Conservation (phyloP, 2,888 invertebrate genomes). For the Cremastobaeus sp. region DNA sequence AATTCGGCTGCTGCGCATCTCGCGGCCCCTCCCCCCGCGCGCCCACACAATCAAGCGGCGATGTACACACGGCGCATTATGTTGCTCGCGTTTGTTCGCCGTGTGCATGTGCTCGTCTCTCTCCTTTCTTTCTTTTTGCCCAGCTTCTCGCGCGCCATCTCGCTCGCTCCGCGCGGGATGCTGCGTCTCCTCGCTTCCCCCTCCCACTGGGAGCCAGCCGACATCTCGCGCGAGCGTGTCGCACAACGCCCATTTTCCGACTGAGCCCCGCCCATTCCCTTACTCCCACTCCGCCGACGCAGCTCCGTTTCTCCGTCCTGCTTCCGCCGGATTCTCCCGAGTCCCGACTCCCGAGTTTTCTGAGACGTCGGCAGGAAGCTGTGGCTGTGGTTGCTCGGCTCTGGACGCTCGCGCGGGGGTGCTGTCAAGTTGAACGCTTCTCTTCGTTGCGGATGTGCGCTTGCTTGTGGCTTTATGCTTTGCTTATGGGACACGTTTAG, state of each 20-base stretch:
- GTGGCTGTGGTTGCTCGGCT: conserved; percentile 13
- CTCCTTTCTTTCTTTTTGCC: conserved; percentile 57
- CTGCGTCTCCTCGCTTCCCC: conserved; percentile 59
- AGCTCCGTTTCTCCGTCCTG: conserved; percentile 49
- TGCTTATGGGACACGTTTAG: too few relatives aligned
- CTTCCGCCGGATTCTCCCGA: conserved; percentile 49
- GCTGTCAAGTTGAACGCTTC: too few relatives aligned
- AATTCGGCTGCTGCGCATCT: conserved; percentile 75
- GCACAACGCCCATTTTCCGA: conserved; percentile 72
- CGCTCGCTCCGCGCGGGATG: conserved; percentile 27
- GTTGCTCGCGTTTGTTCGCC: conserved; percentile 53
- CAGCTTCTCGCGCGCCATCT: conserved; percentile 44
- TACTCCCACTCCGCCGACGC: conserved; percentile 57
- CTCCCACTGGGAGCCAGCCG: conserved; percentile 34
- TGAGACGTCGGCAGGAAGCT: conserved; percentile 28
- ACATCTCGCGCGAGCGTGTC: conserved; percentile 58
- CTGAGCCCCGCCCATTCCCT: conserved; percentile 67
- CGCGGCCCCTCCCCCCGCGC: conserved; percentile 61
- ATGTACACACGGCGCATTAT: conserved; percentile 39
- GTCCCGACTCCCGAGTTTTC: too few relatives aligned
- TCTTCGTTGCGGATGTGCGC: too few relatives aligned
- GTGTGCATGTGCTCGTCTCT: conserved; percentile 21
- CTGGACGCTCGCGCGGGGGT: neutral
- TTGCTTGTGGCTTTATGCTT: too few relatives aligned
- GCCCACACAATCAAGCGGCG: conserved; percentile 36